These are phyloP conservation scores for Amblyopsis rosae DNA, from an alignment of 2,113 vertebrate species.

Conservation along the genomic window DNA sequence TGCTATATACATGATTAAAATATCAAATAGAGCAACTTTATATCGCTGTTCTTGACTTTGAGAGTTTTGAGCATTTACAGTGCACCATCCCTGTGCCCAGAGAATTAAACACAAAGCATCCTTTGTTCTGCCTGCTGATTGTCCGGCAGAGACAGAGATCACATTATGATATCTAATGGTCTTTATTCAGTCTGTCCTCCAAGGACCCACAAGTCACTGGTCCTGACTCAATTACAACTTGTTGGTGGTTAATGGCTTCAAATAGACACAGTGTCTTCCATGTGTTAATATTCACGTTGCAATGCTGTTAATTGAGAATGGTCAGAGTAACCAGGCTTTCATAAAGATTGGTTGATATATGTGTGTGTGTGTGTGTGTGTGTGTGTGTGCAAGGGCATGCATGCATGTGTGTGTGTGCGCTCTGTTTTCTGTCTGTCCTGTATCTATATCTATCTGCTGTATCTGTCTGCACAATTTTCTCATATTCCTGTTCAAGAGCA, in stretches of 20 bases:
- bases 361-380: neutral
- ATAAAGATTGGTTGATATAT: neutral
- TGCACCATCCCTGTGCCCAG: neutral
- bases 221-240: neutral
- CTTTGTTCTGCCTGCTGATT: neutral
- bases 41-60: neutral
- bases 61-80: neutral
- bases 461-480: neutral
- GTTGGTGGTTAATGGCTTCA: neutral
- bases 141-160: neutral
- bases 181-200: constrained; percentile 7
- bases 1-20: no score
- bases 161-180: constrained; percentile 18
- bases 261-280: constrained; percentile 3
- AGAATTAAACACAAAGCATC: neutral
- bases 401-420: neutral
- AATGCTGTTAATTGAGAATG: neutral
- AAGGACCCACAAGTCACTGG: neutral
- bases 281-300: constrained; percentile 4
- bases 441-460: no score
- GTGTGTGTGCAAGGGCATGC: neutral
- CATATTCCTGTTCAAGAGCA: no score
- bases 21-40: no score
- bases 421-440: neutral
- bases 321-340: neutral